A percentile compares a stretch with the other conserved stretches of the same genome.
Conservation (phyloP, 2,888 invertebrate species). For the Caenorhabditis sinica region DNA sequence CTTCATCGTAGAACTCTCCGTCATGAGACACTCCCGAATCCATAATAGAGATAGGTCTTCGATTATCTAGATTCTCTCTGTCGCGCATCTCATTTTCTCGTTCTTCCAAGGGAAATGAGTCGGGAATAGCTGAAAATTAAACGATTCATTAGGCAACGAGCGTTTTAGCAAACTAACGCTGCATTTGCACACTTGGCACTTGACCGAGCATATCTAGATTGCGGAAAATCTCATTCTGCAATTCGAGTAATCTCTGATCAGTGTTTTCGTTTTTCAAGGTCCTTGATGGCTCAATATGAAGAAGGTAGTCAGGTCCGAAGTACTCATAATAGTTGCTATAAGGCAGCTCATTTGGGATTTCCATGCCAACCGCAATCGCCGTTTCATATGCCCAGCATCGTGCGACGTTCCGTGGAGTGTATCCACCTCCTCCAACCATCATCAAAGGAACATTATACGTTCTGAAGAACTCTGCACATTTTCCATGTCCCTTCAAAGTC, state of each 20-base stretch:
- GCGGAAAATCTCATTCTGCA: background rate
- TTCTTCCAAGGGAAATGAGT: background rate
- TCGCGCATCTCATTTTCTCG: background rate
- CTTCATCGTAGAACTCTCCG: conserved; percentile 89
- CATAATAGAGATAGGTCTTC: conserved; percentile 85
- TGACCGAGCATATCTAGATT: background rate
- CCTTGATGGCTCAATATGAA: background rate
- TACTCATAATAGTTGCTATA: conserved; percentile 9
- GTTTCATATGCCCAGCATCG: conserved; percentile 31
- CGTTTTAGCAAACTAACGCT: conserved; percentile 2
- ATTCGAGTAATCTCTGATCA: background rate
- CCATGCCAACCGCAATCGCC: conserved; percentile 2
- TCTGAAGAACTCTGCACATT: conserved; percentile 2
- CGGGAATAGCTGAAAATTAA: background rate
- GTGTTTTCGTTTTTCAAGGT: background rate
- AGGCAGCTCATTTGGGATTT: conserved; percentile 3
- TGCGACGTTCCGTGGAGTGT: conserved; percentile 22
- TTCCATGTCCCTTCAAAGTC: conserved; percentile 12
- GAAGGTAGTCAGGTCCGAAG: conserved; percentile 8
- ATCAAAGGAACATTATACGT: background rate
- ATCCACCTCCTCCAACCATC: conserved; percentile 27
- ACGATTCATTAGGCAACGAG: too few species aligned
- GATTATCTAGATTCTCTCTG: background rate
- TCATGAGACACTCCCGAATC: conserved; percentile 96
- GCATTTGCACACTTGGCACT: conserved; percentile 20